Evolutionary conservation across 1,140 invertebrate genomes (phyloP).

Genomic region (Drosophila eugracilis): DNA sequence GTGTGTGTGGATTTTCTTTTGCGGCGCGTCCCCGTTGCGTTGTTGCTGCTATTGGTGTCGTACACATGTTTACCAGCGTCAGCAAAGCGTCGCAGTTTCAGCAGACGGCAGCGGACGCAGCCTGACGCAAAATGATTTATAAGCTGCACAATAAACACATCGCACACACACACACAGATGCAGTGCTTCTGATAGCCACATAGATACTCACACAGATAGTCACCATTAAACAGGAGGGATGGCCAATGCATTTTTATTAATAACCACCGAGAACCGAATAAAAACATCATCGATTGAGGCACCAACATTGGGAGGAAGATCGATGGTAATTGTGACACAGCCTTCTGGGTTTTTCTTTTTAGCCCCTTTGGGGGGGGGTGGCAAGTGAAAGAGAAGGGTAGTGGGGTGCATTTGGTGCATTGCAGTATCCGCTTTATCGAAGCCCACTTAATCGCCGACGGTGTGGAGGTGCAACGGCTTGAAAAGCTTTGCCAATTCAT

Average conservation of each 20-base stretch:
- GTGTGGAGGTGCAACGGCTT: conserved; percentile 37
- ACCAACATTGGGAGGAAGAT: conserved; percentile 14
- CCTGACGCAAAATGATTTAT: conserved; percentile 77
- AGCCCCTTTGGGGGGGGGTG: too few species aligned
- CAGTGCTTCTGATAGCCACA: background rate
- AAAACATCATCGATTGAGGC: conserved; percentile 24
- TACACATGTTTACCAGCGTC: conserved; percentile 74
- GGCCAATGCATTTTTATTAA: conserved; percentile 58
- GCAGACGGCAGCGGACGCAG: conserved; percentile 62
- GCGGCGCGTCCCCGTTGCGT: conserved; percentile 7
- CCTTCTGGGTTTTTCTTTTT: conserved; percentile 13
- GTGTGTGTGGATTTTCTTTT: conserved; percentile 30
- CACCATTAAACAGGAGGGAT: conserved; percentile 14
- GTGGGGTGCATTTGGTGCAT: background rate
- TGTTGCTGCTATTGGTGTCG: conserved; percentile 19
- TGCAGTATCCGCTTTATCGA: conserved; percentile 29
- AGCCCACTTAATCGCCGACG: conserved; percentile 24
- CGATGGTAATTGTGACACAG: conserved; percentile 27
- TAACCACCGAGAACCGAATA: conserved; percentile 39
- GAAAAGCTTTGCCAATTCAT: conserved; percentile 47
- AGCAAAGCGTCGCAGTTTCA: conserved; percentile 70
- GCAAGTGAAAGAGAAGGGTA: background rate
- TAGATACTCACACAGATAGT: conserved; percentile 11
- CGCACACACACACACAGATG: conserved; percentile 24
- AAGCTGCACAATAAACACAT: conserved; percentile 57